These are phyloP conservation scores for Arctocebus calabarensis DNA, from an alignment of 2,797 vertebrate species.

Conservation along the genomic window DNA sequence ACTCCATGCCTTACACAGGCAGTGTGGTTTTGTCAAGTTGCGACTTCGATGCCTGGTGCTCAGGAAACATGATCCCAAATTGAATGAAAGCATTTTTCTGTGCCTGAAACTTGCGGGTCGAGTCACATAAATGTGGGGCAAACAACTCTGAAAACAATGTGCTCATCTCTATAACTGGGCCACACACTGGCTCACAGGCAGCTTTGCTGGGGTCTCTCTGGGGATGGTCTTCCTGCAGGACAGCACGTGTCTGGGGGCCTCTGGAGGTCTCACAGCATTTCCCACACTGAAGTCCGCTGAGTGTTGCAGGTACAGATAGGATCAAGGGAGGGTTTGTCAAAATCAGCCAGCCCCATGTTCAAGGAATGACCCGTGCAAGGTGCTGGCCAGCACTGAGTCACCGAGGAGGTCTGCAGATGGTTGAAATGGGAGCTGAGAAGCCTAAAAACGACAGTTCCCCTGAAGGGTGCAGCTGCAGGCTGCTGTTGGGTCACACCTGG, in stretches of 20 bases:
- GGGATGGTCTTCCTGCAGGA: neutral
- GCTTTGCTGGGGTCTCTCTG: neutral
- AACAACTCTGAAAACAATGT: neutral
- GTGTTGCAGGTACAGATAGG: neutral
- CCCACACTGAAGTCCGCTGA: neutral
- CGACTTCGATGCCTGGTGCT: neutral
- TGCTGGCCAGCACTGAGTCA: constrained; percentile 56
- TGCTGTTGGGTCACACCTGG: constrained; percentile 42
- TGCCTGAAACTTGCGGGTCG: neutral
- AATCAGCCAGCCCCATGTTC: neutral
- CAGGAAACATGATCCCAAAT: neutral
- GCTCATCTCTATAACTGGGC: no score
- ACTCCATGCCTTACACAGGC: neutral
- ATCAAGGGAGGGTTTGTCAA: neutral
- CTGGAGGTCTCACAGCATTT: neutral
- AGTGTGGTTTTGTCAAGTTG: neutral
- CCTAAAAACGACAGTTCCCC: constrained; percentile 66
- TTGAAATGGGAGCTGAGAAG: neutral
- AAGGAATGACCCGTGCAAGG: neutral
- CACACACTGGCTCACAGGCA: fast-evolving
- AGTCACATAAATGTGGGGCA: neutral
- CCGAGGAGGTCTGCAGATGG: neutral
- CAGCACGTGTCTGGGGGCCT: neutral
- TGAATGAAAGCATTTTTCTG: neutral
- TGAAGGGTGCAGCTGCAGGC: constrained; percentile 62